Conservation (phyloP, 2,113 vertebrate genomes). For the Romanogobio albipinnatus region DNA sequence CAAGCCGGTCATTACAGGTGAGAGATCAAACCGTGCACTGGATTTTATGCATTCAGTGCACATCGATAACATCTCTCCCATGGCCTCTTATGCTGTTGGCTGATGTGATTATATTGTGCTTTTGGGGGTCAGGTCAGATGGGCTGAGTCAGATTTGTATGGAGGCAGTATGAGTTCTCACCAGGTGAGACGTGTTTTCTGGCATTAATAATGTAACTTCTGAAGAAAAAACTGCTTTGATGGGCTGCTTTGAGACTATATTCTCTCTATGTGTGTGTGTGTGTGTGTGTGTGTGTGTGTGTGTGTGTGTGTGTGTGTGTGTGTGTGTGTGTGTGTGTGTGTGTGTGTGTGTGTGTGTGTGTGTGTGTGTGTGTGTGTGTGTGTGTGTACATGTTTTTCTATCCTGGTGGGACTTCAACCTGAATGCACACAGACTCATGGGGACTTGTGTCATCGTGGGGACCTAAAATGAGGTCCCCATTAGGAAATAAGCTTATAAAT, state of each 20-base stretch:
- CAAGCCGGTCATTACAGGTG: conserved; percentile 29
- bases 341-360: no score
- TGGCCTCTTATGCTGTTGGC: conserved; percentile 18
- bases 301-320: no score
- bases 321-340: not conserved
- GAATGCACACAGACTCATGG: no score
- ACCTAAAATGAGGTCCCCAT: no score
- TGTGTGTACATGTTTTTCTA: no score
- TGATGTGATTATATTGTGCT: conserved; percentile 2
- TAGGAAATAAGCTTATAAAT: no score
- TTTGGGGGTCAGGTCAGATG: not conserved
- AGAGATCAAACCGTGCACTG: conserved; percentile 30
- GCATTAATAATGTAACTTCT: not conserved
- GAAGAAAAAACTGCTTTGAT: not conserved
- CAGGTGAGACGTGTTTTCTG: conserved; percentile 7
- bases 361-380: not conserved
- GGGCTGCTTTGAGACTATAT: not conserved
- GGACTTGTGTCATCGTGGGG: no score
- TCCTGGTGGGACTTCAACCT: no score
- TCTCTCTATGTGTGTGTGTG: no score
- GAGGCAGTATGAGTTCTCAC: conserved; percentile 15
- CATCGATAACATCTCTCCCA: conserved; percentile 3
- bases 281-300: not conserved
- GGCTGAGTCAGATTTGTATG: not conserved
- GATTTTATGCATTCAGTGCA: conserved; percentile 10